Base-by-base conservation (phyloP, 2,888 invertebrate genomes). In the Cheilosia soror region DNA sequence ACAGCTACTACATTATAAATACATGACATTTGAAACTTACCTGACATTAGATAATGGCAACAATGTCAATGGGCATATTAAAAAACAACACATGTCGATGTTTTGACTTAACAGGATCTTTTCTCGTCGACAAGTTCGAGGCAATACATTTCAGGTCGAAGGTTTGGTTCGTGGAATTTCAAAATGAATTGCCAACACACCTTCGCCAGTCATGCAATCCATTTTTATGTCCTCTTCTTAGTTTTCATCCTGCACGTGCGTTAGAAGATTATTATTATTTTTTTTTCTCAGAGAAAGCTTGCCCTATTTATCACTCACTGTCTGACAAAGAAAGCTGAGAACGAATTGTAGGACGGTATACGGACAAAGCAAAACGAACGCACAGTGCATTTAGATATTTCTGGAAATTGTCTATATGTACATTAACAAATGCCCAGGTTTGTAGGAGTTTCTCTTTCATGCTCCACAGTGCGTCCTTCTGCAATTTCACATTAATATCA, bases 401-500 rank as follows among this genome's bases (percentile, higher is more conserved):
- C 33, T 47, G 15, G 11, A 25, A 29, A 29, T 62, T 4, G 33
- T 53, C 25, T 25, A 13, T 11, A 25, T 15, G 9, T 37, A 15
- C n/a, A 7, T 40, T 76, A 31, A 44, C 62, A 44, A 63, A 44
- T 55, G 20, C 44, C 42, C 40, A 72, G 62, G 58, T 40, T 69
- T 31, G 40, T 37, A 33, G 40, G 29, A 49, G 11, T 29, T 29
- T 15, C 29, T 42, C 5, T 7, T 71, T 9, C 27, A 37, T 5
- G 13, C 27, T 33, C 62, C 11, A 15, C 29, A 7, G 49, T n/a
- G 37, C 55, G 57, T 75, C 57, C 37, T 55, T 66, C 66, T 66
- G 58, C 57, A 49, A 20, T 60, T 66, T 68, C 33, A 53, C 76
- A 68, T 77, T 77, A 60, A 77, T 77, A 77, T 77, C 76, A 77